Base-by-base conservation (phyloP, 2,113 vertebrate species). In the Cyphomyrus discorhynchus region DNA sequence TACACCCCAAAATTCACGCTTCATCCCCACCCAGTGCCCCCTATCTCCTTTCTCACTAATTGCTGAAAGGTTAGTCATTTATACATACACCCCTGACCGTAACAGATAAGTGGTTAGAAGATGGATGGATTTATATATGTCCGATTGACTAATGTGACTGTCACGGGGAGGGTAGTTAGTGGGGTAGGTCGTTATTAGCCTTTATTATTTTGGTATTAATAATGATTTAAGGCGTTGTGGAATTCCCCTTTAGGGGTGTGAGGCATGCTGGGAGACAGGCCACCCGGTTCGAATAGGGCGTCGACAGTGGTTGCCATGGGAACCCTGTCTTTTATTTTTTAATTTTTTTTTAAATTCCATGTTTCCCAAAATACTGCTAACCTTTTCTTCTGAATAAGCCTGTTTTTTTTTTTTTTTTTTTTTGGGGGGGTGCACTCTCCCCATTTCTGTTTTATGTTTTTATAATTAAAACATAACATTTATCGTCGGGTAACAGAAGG, bases 391-490 rank as follows among this genome's bases (percentile, higher is more conserved):
- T 80, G 90, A 94, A 94, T 92, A 93, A 93, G 93, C 92, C 89
- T 92, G 84, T 91, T 90, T 93, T 52, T 52, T 50, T 50, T 24
- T 47, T 47, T 49, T 52, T 52, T 52, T 53, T 53, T 53, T 53
- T 53, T 19, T 15, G 3, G 49, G 11, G 49, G 89, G 89, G 90
- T 91, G 93, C 93, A 91, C 91, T 93, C 93, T 93, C 90, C 93
- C 92, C 93, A 92, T 95, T 96, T 94, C 94, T 95, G 94, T 95
- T 96, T 96, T 96, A 95, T 96, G 95, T 96, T 95, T 96, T 96
- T 96, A 95, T 96, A 96, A 96, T 96, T 95, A 96, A 96, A 96
- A 96, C 95, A 96, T 93, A 96, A 96, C 96, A 96, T 96, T 96
- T 96, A 96, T 96, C 95, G 96, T 96, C 95, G 94, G 94, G 93